A percentile compares a stretch with the other conserved stretches of the same genome.
Conservation (phyloP, 1,140 invertebrate species). For the Bicyclus anynana region DNA sequence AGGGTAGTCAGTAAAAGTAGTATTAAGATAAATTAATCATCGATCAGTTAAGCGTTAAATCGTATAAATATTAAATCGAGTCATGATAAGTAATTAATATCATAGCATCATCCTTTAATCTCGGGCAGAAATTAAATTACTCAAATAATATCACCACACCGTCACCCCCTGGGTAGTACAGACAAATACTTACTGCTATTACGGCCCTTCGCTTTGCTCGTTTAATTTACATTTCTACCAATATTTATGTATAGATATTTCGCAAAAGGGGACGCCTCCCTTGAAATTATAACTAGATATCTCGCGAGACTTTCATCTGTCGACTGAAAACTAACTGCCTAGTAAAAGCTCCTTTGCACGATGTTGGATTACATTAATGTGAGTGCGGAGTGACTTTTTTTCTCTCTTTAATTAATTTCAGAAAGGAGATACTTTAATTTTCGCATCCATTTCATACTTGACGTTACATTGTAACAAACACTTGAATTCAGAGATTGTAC, state of each 20-base stretch:
- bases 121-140: slow-evolving; percentile 19
- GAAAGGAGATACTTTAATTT: background rate
- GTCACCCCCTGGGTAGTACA: slow-evolving; percentile 27
- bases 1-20: too few relatives aligned
- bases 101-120: slow-evolving; percentile 12
- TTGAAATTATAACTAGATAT: slow-evolving; percentile 17
- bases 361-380: background rate
- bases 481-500: too few relatives aligned
- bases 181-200: slow-evolving; percentile 43
- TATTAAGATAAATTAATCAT: background rate
- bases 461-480: too few relatives aligned
- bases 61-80: background rate
- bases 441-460: background rate
- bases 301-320: slow-evolving; percentile 19
- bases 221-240: slow-evolving; percentile 37
- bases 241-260: slow-evolving; percentile 24
- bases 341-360: background rate
- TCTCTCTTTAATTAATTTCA: background rate
- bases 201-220: slow-evolving; percentile 33
- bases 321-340: slow-evolving; percentile 14
- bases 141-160: slow-evolving; percentile 25
- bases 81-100: background rate
- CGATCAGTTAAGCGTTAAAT: background rate
- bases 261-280: slow-evolving; percentile 20
- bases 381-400: background rate